Evolutionary conservation across 2,888 invertebrate genomes (phyloP), one percentile per base, ranked within the genome.

Genomic region (Sphaeridia pumilis): DNA sequence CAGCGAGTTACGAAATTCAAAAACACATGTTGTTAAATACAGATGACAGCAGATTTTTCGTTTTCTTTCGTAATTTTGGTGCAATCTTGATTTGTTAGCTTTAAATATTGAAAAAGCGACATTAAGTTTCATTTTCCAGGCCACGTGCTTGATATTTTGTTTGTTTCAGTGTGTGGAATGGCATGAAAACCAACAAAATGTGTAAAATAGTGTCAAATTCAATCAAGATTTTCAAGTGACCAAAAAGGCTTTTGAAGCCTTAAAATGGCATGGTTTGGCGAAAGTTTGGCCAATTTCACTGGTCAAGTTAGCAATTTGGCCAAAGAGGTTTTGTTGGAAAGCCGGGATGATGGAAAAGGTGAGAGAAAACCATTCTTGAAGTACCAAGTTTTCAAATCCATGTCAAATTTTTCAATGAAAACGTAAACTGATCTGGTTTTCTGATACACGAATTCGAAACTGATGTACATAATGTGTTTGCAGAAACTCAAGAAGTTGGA

Each of bases 291-390:
- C n/a, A 71, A 72, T 41, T 65, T 92, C 61, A 89, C 87, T 71
- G 90, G 88, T 63, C 90, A 92, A 75, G 79, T 92, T 67, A 69
- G 70, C 26, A 89, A 78, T 74, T 83, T 90, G 67, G 89, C 90
- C 55, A 85, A 84, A 70, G 89, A 88, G 73, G 88, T 90, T 65
- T 76, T 92, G 69, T 81, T 84, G 60, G 89, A 89, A 66, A 78
- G 75, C 58, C 75, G 76, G 66, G 77, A 74, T 55, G 80, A 80
- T 67, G 77, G 76, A 68, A 74, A 73, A 69, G 78, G 78, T 78
- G 70, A 58, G 20, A 31, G 10, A 31, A 14, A 31, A 31, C 7
- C 31, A 10, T 10, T 38, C 25, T 35, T 46, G 4, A 14, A 26
- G 22, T 41, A n/a, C 43, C 48, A 14, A 52, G 14, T 41, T 26